Evolutionary conservation across 2,797 vertebrate species (phyloP), one percentile per base, ranked within the genome.

Genomic region (Knipowitschia caucasica): DNA sequence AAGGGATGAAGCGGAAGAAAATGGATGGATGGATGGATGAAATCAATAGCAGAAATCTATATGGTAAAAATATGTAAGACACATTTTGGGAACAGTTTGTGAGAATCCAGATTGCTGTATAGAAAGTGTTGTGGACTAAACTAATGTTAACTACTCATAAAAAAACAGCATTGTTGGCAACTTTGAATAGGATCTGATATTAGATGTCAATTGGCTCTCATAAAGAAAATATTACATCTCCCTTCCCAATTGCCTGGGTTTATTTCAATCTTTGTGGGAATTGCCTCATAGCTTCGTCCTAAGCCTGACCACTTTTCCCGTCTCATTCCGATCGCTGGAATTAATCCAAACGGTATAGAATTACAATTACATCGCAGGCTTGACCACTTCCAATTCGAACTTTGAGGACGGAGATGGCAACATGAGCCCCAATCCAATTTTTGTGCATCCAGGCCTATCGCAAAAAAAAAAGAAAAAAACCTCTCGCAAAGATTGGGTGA

Each of bases 401-500:
- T 81, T 70, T 62, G 64, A 73, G 59, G 63, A 76, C 49, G 56
- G 66, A 15, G 77, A 75, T 61, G 53, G 76, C 70, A 76, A 73
- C 76, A 73, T 70, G 78, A 73, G 80, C 64, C 12, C 71, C 77
- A 83, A 85, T 78, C 71, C 71, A 78, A 84, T 86, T 80, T 82
- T 82, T 83, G 74, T 82, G 80, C 84, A 81, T 80, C 70, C 82
- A 77, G 76, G 72, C 78, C 77, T 79, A 73, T 75, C 77, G 70
- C 68, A 70, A 73, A 73, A n/a, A n/a, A n/a, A n/a, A n/a, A n/a
- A n/a, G n/a, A n/a, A n/a, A n/a, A n/a, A 80, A 74, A 72, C 36
- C 61, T 75, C 72, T 70, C 33, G 45, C 60, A 5, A 39, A 69
- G 78, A 78, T 78, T 73, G 72, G 75, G 69, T 71, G 75, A 81